Base-by-base conservation (phyloP, 2,797 vertebrate genomes). In the Buphagus erythrorhynchus region DNA sequence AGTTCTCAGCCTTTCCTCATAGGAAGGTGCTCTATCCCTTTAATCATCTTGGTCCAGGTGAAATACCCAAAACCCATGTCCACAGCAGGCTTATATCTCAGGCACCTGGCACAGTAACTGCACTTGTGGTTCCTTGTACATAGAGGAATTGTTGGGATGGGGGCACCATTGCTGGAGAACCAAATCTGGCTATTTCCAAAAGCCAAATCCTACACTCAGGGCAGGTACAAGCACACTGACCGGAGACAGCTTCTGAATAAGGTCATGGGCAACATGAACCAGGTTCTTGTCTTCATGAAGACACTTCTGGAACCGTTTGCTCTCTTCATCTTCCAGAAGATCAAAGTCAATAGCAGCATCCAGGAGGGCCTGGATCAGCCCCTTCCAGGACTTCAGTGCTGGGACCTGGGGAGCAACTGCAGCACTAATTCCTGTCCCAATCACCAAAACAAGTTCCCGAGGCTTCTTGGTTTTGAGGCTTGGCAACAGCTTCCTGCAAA, bases 161-260 rank as follows among this genome's bases (percentile, higher is more conserved):
- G 31, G 74, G 3, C 33, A 31, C 1, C 14, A 29, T 1, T 40
- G 5, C 51, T 9, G 52, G 25, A 62, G n/a, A 67, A 46, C 5
- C 21, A 29, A 31, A 52, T 9, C 5, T 71, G 62, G 18, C 24
- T 38, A 3, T 36, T 72, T 36, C 69, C 52, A 29, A 45, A 57
- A 57, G 22, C 42, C 71, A 55, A n/a, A 20, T 28, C n/a, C 76
- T 17, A 21, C 0, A 0, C 46, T 24, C 4, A 3, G 33, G 18
- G 61, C 4, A 61, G 36, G 26, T 28, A 18, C 19, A 11, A 36
- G 76, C 48, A 25, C 93, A 97, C 99, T 99, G 98, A 99, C 99
- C 76, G 99, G 99, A 66, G 99, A 99, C 68, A 99, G 98, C 97
- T 99, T 99, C 98, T 99, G 99, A 97, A 99, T 99, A 81, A 99